A percentile compares a stretch with the other conserved stretches of the same genome.
Conservation (phyloP, 1,140 invertebrate species). For the Nautilus pompilius region DNA sequence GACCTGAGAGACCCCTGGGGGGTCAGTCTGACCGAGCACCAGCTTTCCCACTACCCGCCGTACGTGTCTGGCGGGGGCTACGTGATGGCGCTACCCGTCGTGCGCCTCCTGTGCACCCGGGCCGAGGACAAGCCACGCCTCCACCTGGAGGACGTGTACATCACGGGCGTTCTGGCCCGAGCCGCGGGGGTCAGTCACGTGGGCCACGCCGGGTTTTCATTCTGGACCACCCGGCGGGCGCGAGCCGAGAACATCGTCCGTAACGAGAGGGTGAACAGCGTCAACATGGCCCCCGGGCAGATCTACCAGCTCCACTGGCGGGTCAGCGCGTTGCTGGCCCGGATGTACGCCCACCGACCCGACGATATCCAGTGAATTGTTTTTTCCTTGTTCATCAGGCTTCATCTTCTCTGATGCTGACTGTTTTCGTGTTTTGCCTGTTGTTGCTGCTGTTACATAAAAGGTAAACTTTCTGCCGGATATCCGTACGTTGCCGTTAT, state of each 20-base stretch:
- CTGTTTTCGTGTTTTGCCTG: no score
- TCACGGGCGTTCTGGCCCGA: slow-evolving; percentile 29
- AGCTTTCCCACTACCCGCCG: slow-evolving; percentile 39
- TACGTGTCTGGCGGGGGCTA: slow-evolving; percentile 53
- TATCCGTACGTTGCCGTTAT: no score
- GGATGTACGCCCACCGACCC: no score
- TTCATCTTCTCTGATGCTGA: no score
- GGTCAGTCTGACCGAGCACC: not conserved
- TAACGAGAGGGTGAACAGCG: not conserved
- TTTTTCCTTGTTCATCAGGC: no score
- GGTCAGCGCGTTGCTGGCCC: not conserved
- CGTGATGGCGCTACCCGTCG: slow-evolving; percentile 45
- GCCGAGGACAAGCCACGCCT: slow-evolving; percentile 38
- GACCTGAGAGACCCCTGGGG: slow-evolving; percentile 1
- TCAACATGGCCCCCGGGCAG: not conserved
- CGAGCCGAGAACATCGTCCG: not conserved
- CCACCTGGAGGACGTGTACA: slow-evolving; percentile 52
- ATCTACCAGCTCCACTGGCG: not conserved
- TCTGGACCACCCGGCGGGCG: not conserved
- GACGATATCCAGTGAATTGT: no score
- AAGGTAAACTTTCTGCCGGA: no score
- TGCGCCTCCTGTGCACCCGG: slow-evolving; percentile 24
- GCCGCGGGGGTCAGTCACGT: not conserved
- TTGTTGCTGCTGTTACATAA: no score
- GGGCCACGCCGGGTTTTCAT: not conserved